A percentile compares a stretch with the other conserved stretches of the same genome.
These are phyloP conservation scores for Litocranius walleri DNA, from an alignment of 2,113 vertebrate genomes.

Conservation along the genomic window DNA sequence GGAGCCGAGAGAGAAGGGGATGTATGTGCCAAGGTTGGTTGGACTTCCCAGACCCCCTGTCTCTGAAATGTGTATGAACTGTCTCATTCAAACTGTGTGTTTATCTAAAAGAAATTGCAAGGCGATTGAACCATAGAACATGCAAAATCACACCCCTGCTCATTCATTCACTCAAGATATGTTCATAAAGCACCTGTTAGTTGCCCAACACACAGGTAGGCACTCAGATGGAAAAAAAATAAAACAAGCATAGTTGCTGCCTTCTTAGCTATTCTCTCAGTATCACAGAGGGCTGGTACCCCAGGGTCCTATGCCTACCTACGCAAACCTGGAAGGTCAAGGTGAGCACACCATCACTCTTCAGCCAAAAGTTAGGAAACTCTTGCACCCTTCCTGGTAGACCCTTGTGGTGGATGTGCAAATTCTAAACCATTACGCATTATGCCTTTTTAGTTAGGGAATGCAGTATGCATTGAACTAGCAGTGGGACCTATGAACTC, in stretches of 20 bases:
- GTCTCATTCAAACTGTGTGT: not conserved
- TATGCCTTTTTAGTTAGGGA: not conserved
- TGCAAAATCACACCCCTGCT: not conserved
- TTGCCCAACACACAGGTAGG: not conserved
- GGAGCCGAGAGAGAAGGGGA: not conserved
- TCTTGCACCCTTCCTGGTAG: not conserved
- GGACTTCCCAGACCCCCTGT: not conserved
- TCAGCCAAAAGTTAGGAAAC: not conserved
- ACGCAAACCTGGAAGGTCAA: not conserved
- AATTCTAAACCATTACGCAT: not conserved
- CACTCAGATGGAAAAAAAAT: not conserved
- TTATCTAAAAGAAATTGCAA: not conserved
- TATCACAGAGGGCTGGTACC: not conserved
- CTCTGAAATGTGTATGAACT: not conserved
- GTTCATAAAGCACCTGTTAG: not conserved
- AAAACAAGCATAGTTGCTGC: not conserved
- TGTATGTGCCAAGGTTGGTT: too few species aligned
- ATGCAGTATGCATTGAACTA: not conserved
- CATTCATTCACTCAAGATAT: not conserved
- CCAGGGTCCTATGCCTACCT: not conserved
- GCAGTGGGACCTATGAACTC: not conserved
- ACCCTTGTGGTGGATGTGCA: not conserved
- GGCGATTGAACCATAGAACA: not conserved
- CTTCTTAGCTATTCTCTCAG: accelerated
- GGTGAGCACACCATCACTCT: not conserved